These are phyloP conservation scores for Vidua chalybeata DNA, from an alignment of 2,113 vertebrate species.

Conservation along the genomic window DNA sequence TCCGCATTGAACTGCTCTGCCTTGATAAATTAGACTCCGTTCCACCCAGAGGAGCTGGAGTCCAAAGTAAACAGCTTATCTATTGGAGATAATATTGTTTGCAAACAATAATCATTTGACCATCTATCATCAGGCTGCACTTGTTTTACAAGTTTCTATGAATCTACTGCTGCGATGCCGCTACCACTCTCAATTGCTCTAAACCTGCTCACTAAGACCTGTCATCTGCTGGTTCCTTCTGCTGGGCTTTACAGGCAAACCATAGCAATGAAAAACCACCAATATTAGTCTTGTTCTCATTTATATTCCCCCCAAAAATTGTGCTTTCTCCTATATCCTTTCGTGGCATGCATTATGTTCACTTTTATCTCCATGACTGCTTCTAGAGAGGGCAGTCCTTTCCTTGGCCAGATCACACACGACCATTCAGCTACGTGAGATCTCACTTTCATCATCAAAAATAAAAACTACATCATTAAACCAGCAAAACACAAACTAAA, in stretches of 20 bases:
- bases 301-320: neutral
- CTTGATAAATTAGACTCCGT: neutral
- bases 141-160: neutral
- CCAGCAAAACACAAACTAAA: neutral
- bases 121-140: constrained; percentile 1
- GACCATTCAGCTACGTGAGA: fast-evolving
- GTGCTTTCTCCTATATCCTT: neutral
- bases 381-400: neutral
- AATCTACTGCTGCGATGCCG: neutral
- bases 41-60: neutral
- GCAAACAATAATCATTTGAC: constrained; percentile 36
- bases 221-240: neutral
- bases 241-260: neutral
- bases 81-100: constrained; percentile 51
- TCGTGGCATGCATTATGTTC: fast-evolving
- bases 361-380: neutral
- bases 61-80: constrained; percentile 63
- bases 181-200: neutral
- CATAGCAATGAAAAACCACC: neutral
- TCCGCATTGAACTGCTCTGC: neutral
- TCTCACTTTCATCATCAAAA: neutral
- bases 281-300: neutral
- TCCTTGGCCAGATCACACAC: fast-evolving
- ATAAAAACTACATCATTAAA: neutral
- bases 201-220: neutral